Percentiles rank a stretch among this genome's conserved stretches.
These are phyloP conservation scores for Escarpia spicata DNA, from an alignment of 2,888 invertebrate genomes.

Conservation along the genomic window DNA sequence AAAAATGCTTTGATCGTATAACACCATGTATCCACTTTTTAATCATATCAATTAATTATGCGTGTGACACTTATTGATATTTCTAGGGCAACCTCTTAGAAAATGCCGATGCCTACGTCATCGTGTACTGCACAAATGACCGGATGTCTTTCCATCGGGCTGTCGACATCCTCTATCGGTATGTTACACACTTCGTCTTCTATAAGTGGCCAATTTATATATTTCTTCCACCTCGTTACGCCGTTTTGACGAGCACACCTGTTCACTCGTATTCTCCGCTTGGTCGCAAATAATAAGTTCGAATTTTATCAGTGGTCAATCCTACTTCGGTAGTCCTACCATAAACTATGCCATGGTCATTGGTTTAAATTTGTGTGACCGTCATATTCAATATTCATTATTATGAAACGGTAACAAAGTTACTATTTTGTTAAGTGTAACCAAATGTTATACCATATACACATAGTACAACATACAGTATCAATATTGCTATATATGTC, in stretches of 20 bases:
- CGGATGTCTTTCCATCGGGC: slow-evolving; percentile 83
- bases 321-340: no score
- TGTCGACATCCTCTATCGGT: slow-evolving; percentile 79
- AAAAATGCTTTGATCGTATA: no score
- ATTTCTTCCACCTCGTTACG: neutral
- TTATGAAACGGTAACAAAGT: no score
- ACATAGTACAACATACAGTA: no score
- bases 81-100: slow-evolving; percentile 59
- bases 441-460: no score
- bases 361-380: no score
- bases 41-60: no score
- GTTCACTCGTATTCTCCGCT: neutral
- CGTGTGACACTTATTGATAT: neutral
- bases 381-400: no score
- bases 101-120: slow-evolving; percentile 83
- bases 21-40: no score
- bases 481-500: neutral
- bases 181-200: slow-evolving; percentile 66
- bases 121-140: slow-evolving; percentile 90
- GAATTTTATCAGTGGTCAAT: neutral
- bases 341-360: no score
- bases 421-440: no score
- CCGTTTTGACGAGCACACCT: neutral
- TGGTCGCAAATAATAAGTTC: neutral
- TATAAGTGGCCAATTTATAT: neutral